These are phyloP conservation scores for Nasonia giraulti DNA, from an alignment of 1,140 invertebrate genomes.

Conservation along the genomic window DNA sequence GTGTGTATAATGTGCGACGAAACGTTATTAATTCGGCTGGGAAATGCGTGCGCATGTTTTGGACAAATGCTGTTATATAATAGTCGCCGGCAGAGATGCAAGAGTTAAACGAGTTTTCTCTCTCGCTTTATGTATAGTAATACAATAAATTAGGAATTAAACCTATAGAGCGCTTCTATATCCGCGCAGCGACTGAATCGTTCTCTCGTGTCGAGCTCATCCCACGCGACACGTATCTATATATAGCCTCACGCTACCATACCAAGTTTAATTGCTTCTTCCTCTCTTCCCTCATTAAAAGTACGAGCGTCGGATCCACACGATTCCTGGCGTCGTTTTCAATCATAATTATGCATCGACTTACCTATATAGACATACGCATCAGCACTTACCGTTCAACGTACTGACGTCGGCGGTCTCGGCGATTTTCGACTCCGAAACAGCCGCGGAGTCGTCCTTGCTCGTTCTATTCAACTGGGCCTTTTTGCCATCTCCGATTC, in stretches of 20 bases:
- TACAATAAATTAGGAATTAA: too few species aligned
- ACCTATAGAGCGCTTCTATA: too few species aligned
- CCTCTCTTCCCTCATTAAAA: background rate
- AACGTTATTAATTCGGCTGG: too few species aligned
- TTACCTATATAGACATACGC: background rate
- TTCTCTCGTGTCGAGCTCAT: background rate
- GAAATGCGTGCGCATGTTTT: too few species aligned
- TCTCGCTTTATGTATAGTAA: too few species aligned
- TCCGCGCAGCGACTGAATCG: background rate
- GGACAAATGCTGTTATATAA: too few species aligned
- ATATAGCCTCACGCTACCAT: background rate
- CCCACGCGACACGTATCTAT: background rate
- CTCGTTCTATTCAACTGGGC: background rate
- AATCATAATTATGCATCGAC: constrained; percentile 1
- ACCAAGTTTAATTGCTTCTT: background rate
- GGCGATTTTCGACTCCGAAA: background rate
- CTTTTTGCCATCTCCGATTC: background rate
- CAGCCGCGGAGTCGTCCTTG: background rate
- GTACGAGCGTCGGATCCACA: background rate
- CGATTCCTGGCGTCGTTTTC: background rate
- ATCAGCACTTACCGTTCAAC: background rate
- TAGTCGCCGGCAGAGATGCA: too few species aligned
- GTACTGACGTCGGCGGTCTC: background rate
- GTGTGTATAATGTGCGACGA: too few species aligned
- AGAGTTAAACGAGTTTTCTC: too few species aligned